Conservation (phyloP, 2,888 invertebrate genomes). For the Cetonia aurata region DNA sequence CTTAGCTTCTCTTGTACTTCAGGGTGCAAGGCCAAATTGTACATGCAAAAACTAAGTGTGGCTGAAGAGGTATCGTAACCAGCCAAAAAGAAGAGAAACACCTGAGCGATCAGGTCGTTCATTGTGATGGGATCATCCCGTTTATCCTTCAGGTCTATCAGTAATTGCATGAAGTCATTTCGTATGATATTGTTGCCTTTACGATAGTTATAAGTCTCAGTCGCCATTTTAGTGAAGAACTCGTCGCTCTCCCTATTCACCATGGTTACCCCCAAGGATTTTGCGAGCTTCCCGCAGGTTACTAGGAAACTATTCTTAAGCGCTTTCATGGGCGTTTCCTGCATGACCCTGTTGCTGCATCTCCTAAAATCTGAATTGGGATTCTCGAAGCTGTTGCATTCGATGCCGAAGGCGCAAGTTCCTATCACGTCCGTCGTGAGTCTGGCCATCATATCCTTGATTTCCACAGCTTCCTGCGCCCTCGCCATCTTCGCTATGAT, state of each 20-base stretch:
- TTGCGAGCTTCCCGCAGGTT: slow-evolving; percentile 43
- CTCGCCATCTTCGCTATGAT: slow-evolving; percentile 49
- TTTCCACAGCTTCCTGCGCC: slow-evolving; percentile 47
- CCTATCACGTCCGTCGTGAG: slow-evolving; percentile 65
- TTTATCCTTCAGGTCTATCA: slow-evolving; percentile 57
- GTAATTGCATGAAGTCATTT: slow-evolving; percentile 63
- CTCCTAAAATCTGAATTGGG: slow-evolving; percentile 57
- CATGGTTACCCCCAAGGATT: slow-evolving; percentile 45
- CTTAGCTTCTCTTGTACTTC: slow-evolving; percentile 66
- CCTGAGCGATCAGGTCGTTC: slow-evolving; percentile 66
- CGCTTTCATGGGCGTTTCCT: slow-evolving; percentile 49
- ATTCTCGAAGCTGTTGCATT: slow-evolving; percentile 58
- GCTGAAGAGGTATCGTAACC: slow-evolving; percentile 75
- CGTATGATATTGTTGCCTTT: slow-evolving; percentile 52
- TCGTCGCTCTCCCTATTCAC: slow-evolving; percentile 51
- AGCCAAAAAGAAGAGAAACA: slow-evolving; percentile 72
- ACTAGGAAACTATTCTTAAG: slow-evolving; percentile 43
- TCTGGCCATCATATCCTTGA: slow-evolving; percentile 55
- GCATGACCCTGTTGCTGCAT: slow-evolving; percentile 56
- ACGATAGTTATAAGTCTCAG: slow-evolving; percentile 53
- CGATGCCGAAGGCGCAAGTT: slow-evolving; percentile 62
- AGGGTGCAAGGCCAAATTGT: slow-evolving; percentile 67
- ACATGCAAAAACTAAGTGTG: slow-evolving; percentile 69
- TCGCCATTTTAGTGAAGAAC: slow-evolving; percentile 54
- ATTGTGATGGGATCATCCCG: slow-evolving; percentile 47